Percentiles rank a stretch among this genome's conserved stretches.
phyloP scores from a whole-genome alignment of 53 echinoderm and acorn worm species.

The Astropecten irregularis region DNA sequence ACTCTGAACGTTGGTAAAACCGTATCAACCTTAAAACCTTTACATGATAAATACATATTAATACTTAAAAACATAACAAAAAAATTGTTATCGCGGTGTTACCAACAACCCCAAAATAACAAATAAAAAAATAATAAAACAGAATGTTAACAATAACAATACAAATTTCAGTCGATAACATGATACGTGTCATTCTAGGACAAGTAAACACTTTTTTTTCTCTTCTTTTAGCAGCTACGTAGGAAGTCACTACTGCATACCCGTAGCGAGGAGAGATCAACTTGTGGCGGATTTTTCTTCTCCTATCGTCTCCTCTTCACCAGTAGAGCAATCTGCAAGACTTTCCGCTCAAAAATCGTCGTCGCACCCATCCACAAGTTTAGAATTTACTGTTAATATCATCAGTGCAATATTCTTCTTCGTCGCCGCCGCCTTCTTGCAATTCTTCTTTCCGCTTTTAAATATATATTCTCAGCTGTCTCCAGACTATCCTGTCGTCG shows the following conservation, averaged over 20 bases:
- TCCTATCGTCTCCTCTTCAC: too few species aligned
- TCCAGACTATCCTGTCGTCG: background rate
- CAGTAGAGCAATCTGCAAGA: too few species aligned
- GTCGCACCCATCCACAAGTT: too few species aligned
- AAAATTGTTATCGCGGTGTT: background rate
- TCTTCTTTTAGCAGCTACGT: slow-evolving; percentile 19
- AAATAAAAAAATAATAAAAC: background rate
- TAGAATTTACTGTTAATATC: slow-evolving; percentile 29
- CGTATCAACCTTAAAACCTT: background rate
- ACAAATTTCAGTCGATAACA: slow-evolving; percentile 39
- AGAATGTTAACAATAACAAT: background rate
- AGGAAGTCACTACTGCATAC: slow-evolving; percentile 30
- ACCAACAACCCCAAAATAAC: background rate
- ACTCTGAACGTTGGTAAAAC: background rate
- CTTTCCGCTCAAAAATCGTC: too few species aligned
- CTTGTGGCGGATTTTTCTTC: too few species aligned
- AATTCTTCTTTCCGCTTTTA: background rate
- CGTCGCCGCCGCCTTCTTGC: too few species aligned
- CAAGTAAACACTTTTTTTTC: slow-evolving; percentile 19
- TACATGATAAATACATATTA: slow-evolving; percentile 32
- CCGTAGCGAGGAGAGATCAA: background rate
- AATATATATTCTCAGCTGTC: slow-evolving; percentile 41
- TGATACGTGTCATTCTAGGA: background rate
- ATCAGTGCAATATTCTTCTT: slow-evolving; percentile 30
- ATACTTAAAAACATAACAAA: slow-evolving; percentile 12